These are phyloP conservation scores for Coelopa pilipes DNA, from an alignment of 2,888 invertebrate genomes.

Conservation along the genomic window DNA sequence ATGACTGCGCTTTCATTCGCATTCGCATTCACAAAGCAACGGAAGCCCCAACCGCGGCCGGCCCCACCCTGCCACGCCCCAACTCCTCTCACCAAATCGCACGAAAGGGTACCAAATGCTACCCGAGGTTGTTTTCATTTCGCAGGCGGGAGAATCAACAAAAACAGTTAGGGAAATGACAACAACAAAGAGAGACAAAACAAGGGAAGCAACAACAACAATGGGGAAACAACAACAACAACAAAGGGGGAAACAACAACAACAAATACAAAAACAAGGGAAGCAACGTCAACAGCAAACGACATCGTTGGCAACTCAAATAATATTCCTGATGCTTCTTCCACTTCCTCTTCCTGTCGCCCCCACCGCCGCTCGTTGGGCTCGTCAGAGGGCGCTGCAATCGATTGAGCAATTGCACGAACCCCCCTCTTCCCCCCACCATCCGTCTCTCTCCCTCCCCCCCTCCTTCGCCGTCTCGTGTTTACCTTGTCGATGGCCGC, in stretches of 20 bases:
- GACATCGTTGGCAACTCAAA: too few relatives aligned
- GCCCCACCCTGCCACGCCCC: neutral
- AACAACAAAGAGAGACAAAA: slow-evolving; percentile 5
- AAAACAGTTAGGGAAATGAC: neutral
- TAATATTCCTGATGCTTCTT: too few relatives aligned
- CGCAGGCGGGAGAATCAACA: slow-evolving; percentile 12
- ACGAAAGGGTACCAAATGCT: slow-evolving; percentile 17
- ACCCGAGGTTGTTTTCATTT: slow-evolving; percentile 31
- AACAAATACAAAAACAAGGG: too few relatives aligned
- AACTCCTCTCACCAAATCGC: neutral
- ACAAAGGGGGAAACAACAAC: neutral
- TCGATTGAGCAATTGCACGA: slow-evolving; percentile 30
- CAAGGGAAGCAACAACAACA: neutral
- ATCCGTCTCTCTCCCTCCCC: too few relatives aligned
- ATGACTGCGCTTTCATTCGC: slow-evolving; percentile 1
- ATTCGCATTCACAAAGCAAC: neutral
- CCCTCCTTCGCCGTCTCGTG: too few relatives aligned
- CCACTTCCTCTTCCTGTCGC: neutral
- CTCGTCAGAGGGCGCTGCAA: slow-evolving; percentile 30
- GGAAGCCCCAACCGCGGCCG: neutral
- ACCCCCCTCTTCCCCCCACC: neutral
- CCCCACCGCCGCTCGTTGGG: neutral
- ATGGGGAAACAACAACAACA: slow-evolving; percentile 6
- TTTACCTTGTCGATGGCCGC: neutral
- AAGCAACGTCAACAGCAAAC: too few relatives aligned